Evolutionary conservation across 1,140 invertebrate species (phyloP).

Genomic region (Apolygus lucorum): DNA sequence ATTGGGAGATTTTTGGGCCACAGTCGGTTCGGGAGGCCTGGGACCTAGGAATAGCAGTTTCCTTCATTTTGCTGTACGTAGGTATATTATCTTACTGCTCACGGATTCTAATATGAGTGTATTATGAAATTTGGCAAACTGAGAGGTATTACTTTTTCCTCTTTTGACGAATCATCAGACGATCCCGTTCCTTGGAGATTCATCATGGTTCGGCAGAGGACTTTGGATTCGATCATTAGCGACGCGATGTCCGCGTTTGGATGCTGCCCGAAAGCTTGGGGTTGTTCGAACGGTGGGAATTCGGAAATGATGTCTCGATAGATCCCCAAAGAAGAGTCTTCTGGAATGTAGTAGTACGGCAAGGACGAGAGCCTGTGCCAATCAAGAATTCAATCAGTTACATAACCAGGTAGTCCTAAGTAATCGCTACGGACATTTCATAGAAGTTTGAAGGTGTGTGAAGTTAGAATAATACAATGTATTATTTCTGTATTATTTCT

Average conservation of each 20-base stretch:
- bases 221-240: slow-evolving; percentile 62
- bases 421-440: too few relatives aligned
- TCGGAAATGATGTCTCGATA: slow-evolving; percentile 69
- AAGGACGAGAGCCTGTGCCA: slow-evolving; percentile 57
- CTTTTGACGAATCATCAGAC: slow-evolving; percentile 47
- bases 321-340: slow-evolving; percentile 66
- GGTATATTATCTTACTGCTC: too few relatives aligned
- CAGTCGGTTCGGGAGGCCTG: too few relatives aligned
- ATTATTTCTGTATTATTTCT: too few relatives aligned
- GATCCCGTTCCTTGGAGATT: slow-evolving; percentile 61
- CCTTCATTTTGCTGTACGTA: too few relatives aligned
- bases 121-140: too few relatives aligned
- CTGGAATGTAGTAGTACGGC: slow-evolving; percentile 67
- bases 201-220: slow-evolving; percentile 71
- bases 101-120: too few relatives aligned
- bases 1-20: too few relatives aligned
- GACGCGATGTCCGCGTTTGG: slow-evolving; percentile 86
- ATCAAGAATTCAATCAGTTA: slow-evolving; percentile 22
- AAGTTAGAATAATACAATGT: too few relatives aligned
- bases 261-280: slow-evolving; percentile 81
- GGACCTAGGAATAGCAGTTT: too few relatives aligned
- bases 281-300: slow-evolving; percentile 63
- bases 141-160: slow-evolving; percentile 47
- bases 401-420: too few relatives aligned
- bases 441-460: too few relatives aligned